Conservation (phyloP, 1,140 invertebrate species). For the Pissodes strobi region DNA sequence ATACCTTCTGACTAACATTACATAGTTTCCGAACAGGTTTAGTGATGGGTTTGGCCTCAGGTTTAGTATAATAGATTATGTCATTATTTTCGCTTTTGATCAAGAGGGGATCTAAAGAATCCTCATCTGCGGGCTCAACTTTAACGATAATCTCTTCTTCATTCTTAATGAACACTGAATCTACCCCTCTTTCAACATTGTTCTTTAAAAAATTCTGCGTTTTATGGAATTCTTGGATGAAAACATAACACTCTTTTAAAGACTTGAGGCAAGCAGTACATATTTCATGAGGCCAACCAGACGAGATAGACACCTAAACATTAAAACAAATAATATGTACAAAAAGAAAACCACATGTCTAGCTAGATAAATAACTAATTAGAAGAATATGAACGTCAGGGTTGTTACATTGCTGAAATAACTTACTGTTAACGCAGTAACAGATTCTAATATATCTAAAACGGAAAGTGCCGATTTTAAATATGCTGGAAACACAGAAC, state of each 20-base stretch:
- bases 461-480: background rate
- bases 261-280: background rate
- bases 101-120: background rate
- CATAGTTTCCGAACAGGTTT: too few species aligned
- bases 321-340: background rate
- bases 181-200: background rate
- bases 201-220: background rate
- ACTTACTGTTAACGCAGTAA: background rate
- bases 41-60: too few species aligned
- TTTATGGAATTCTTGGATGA: background rate
- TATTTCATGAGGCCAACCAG: background rate
- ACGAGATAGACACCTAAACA: background rate
- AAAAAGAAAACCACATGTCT: too few species aligned
- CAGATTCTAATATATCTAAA: background rate
- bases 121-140: background rate
- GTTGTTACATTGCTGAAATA: background rate
- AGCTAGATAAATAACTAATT: too few species aligned
- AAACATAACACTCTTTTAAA: background rate
- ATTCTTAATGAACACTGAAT: background rate
- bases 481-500: background rate
- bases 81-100: background rate
- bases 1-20: too few species aligned
- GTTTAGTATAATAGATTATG: too few species aligned
- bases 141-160: background rate
- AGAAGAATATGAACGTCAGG: too few species aligned